Conservation (phyloP, 2,113 vertebrate species). For the Microtus pennsylvanicus region DNA sequence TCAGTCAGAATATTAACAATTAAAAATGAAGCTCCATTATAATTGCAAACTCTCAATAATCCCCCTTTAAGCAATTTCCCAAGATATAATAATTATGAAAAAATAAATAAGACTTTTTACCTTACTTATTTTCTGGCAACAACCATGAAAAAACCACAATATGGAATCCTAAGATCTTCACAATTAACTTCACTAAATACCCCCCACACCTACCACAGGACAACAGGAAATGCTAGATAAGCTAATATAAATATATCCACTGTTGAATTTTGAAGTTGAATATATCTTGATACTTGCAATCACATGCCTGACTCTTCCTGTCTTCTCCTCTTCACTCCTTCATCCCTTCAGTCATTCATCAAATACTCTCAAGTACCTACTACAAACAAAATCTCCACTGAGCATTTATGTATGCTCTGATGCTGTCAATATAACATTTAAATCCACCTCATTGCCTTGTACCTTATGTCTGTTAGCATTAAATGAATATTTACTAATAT, state of each 20-base stretch:
- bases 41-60: no score
- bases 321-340: not conserved
- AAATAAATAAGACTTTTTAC: no score
- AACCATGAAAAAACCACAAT: no score
- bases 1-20: no score
- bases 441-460: not conserved
- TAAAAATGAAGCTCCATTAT: no score
- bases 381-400: not conserved
- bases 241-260: not conserved
- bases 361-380: not conserved
- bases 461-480: not conserved
- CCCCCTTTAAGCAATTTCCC: no score
- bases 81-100: no score
- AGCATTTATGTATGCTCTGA: not conserved
- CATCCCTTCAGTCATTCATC: not conserved
- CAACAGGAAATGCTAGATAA: not conserved
- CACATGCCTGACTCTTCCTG: not conserved
- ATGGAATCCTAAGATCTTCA: no score
- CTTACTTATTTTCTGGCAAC: no score
- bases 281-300: not conserved
- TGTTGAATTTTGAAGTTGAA: not conserved
- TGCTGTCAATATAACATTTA: rapidly evolving
- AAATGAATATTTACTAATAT: not conserved
- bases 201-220: not conserved
- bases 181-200: not conserved